Evolutionary conservation across 2,797 vertebrate species (phyloP), one percentile per base, ranked within the genome.

Genomic region (Psittacula derbiana): DNA sequence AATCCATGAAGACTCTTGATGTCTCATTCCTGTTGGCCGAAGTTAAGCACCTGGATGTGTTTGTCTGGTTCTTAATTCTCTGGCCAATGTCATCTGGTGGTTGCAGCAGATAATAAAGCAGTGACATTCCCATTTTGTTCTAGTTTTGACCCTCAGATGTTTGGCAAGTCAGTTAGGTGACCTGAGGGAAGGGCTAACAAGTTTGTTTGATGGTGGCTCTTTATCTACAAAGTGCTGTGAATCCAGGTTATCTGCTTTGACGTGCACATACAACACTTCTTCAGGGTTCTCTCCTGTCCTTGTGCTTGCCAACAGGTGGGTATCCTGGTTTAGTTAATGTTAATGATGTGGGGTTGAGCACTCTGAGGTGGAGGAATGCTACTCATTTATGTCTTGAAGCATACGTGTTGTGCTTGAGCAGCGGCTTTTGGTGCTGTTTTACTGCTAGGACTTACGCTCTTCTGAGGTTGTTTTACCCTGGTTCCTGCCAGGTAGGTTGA

Each of bases 261-360:
- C 0, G 57, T 44, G 31, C 28, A 7, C 20, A 0, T 8, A 0
- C 0, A 5, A 3, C 25, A 16, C 44, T 52, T 31, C 55, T 33
- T 52, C 41, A n/a, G 61, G 57, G 25, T 64, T 86, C 57, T 85
- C 49, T 72, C 15, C 49, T 75, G 84, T 3, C 67, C 72, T 60
- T 78, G 53, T 62, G 67, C 83, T 95, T 66, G 27, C 84, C 81
- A 78, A 47, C 84, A 83, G 87, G 85, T 53, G 72, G 72, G 19
- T 88, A 55, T n/a, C 91, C 91, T 90, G 95, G 53, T 91, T 75
- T 92, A 62, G 72, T 86, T 93, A 50, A 13, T 11, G 28, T 21
- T 43, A 28, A 5, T 25, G 12, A 2, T 20, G 12, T 7, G 55
- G 50, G 50, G 43, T 5, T 73, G 78, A 65, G n/a, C 12, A 11